A percentile compares a stretch with the other conserved stretches of the same genome.
phyloP scores from a whole-genome alignment of 2,113 vertebrate species.

The Catharus bicknelli region DNA sequence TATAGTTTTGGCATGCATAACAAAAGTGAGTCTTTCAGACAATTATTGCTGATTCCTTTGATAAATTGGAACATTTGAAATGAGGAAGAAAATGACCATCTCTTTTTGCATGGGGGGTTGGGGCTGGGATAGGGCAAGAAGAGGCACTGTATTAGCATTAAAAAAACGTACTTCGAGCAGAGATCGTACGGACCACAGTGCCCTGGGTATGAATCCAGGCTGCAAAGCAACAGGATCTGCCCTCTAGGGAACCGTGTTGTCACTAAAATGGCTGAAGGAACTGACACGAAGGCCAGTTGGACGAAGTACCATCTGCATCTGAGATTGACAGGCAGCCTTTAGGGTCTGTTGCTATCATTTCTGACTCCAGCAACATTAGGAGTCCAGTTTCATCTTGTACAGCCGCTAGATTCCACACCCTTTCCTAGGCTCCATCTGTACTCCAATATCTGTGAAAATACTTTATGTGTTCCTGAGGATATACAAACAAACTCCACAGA shows the following conservation, averaged over 20 bases:
- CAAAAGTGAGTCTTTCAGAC: conserved; percentile 3
- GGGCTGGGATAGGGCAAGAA: not conserved
- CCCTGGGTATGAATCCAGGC: conserved; percentile 56
- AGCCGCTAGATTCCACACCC: conserved; percentile 1
- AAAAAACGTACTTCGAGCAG: conserved; percentile 43
- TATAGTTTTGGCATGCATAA: conserved; percentile 3
- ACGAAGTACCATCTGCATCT: conserved; percentile 64
- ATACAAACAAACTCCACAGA: conserved; percentile 12
- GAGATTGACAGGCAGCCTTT: conserved; percentile 69
- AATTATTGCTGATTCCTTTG: conserved; percentile 39
- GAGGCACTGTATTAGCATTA: conserved; percentile 43
- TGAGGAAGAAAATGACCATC: not conserved
- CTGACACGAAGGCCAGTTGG: conserved; percentile 67
- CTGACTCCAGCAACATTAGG: conserved; percentile 27
- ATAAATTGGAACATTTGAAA: conserved; percentile 31
- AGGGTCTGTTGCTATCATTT: conserved; percentile 53
- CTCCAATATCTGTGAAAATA: conserved; percentile 30
- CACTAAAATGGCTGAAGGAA: conserved; percentile 66
- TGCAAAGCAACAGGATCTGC: conserved; percentile 62
- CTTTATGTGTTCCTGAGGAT: conserved; percentile 6
- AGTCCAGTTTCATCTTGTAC: conserved; percentile 46
- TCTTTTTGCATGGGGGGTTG: not conserved
- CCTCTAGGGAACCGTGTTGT: conserved; percentile 59
- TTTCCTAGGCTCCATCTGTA: conserved; percentile 41
- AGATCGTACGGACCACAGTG: conserved; percentile 21